Conservation (phyloP, 2,888 invertebrate genomes). For the Ferrisia virgata region DNA sequence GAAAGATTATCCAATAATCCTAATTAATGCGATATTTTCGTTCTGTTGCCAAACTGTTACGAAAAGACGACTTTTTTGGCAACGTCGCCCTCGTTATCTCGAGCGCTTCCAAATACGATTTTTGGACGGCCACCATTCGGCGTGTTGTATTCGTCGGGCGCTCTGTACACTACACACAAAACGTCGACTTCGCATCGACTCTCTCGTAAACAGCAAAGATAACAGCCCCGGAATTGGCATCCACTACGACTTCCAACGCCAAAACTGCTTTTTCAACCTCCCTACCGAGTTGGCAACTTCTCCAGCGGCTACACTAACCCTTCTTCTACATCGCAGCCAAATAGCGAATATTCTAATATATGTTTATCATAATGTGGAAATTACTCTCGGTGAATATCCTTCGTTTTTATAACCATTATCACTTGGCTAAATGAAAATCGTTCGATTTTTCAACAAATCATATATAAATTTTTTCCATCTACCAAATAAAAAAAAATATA, state of each 20-base stretch:
- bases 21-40: conserved; percentile 45
- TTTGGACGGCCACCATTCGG: conserved; percentile 37
- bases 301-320: conserved; percentile 42
- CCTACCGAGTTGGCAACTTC: conserved; percentile 43
- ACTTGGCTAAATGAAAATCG: neutral
- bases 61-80: conserved; percentile 44
- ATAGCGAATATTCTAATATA: conserved; percentile 39
- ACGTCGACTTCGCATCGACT: conserved; percentile 36
- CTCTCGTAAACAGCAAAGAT: conserved; percentile 42
- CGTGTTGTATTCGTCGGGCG: neutral
- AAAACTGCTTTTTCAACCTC: conserved; percentile 45
- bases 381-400: neutral
- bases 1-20: conserved; percentile 45
- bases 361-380: conserved; percentile 32
- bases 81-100: conserved; percentile 43
- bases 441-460: neutral
- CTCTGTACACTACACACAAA: neutral
- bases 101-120: conserved; percentile 42
- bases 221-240: conserved; percentile 44
- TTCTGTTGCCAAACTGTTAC: conserved; percentile 43
- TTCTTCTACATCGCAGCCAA: conserved; percentile 35
- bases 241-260: conserved; percentile 39
- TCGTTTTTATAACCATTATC: neutral
- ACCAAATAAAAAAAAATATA: too few relatives aligned
- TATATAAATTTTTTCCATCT: neutral